A percentile compares a stretch with the other conserved stretches of the same genome.
phyloP scores from a whole-genome alignment of 2,113 vertebrate genomes.

The Silurus meridionalis region DNA sequence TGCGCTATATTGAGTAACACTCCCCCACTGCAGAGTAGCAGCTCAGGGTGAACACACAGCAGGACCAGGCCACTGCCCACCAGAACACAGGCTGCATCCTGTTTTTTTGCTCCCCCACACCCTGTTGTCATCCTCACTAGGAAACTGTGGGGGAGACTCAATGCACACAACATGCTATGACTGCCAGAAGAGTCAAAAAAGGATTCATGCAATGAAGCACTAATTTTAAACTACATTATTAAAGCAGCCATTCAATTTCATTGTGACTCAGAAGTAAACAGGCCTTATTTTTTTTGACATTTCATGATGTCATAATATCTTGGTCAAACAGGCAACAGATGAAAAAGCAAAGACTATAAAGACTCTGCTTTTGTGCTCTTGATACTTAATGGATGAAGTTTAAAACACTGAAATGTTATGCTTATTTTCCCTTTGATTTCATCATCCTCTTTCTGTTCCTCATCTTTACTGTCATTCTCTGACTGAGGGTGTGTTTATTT shows the following conservation, averaged over 20 bases:
- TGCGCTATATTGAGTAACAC: conserved; percentile 24
- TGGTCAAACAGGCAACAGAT: not conserved
- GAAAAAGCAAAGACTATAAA: not conserved
- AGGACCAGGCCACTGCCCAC: conserved; percentile 56
- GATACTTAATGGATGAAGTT: not conserved
- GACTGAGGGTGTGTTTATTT: conserved; percentile 34
- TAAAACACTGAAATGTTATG: not conserved
- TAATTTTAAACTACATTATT: not conserved
- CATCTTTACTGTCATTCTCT: conserved; percentile 1
- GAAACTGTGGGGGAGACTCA: conserved; percentile 74
- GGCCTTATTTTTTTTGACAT: not conserved
- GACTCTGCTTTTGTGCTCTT: not conserved
- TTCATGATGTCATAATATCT: conserved; percentile 4
- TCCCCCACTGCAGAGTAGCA: not conserved
- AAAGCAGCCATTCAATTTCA: not conserved
- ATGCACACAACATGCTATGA: conserved; percentile 43
- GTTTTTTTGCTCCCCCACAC: conserved; percentile 75
- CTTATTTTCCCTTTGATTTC: not conserved
- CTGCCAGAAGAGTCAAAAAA: conserved; percentile 55
- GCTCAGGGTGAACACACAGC: conserved; percentile 22
- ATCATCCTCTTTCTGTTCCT: conserved; percentile 30
- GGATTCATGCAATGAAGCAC: conserved; percentile 5
- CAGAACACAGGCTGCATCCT: conserved; percentile 70
- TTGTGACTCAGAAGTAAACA: not conserved
- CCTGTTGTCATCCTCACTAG: conserved; percentile 71